Percentiles rank a stretch among this genome's conserved stretches.
Evolutionary conservation across 1,140 invertebrate species (phyloP).

Genomic region (Macrotrachela quadricornifera): DNA sequence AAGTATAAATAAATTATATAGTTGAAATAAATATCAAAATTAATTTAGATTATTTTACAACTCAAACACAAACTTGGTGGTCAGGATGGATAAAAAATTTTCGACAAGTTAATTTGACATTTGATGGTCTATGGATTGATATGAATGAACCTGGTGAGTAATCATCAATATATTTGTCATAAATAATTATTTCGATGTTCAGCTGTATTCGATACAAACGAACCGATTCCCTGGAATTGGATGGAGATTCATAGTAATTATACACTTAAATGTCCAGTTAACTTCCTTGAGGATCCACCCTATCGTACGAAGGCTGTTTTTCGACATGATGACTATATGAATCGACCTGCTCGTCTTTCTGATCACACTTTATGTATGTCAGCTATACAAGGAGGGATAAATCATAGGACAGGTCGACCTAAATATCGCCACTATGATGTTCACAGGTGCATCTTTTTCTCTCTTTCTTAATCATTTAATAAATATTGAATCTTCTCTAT

Average conservation of each 20-base stretch:
- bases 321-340: too few species aligned
- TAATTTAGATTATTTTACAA: constrained; percentile 54
- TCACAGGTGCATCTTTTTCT: background rate
- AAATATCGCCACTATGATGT: constrained; percentile 7
- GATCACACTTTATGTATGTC: constrained; percentile 22
- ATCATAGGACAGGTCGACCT: constrained; percentile 36
- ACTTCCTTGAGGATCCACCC: constrained; percentile 23
- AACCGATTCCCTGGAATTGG: constrained; percentile 8
- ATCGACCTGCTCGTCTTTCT: constrained; percentile 10
- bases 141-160: constrained; percentile 54
- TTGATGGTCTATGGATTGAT: constrained; percentile 44
- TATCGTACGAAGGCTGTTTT: too few species aligned
- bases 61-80: constrained; percentile 50
- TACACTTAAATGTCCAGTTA: constrained; percentile 41
- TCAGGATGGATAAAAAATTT: constrained; percentile 43
- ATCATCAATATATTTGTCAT: background rate
- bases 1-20: constrained; percentile 33
- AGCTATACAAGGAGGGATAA: constrained; percentile 31
- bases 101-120: constrained; percentile 37
- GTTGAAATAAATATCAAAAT: constrained; percentile 49
- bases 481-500: too few species aligned
- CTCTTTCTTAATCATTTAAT: too few species aligned
- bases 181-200: too few species aligned
- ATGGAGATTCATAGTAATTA: constrained; percentile 42
- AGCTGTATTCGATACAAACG: constrained; percentile 7